Conservation (phyloP, 2,888 invertebrate genomes). For the Slavum lentiscoides region DNA sequence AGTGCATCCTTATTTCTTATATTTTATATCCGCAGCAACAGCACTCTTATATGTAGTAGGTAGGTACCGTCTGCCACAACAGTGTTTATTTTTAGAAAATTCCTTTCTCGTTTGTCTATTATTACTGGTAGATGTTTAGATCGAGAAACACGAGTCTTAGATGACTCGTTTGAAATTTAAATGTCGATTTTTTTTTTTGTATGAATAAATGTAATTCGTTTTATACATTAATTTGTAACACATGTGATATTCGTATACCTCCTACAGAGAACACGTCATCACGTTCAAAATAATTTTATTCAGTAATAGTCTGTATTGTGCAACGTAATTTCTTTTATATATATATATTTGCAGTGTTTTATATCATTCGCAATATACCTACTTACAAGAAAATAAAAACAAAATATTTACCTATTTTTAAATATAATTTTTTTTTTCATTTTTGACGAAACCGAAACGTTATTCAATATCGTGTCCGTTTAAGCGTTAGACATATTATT, state of each 20-base stretch:
- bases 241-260: conserved; percentile 20
- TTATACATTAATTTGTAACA: not conserved
- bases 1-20: not conserved
- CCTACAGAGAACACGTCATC: conserved; percentile 19
- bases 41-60: not conserved
- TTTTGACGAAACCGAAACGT: not conserved
- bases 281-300: not conserved
- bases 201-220: not conserved
- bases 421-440: not conserved
- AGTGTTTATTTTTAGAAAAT: conserved; percentile 34
- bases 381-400: not conserved
- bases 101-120: not conserved
- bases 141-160: not conserved
- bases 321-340: too few relatives aligned
- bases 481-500: not conserved
- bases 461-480: not conserved
- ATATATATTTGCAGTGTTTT: not conserved
- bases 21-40: not conserved
- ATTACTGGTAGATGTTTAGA: not conserved
- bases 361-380: not conserved
- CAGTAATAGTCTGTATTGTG: too few relatives aligned
- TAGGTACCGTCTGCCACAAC: too few relatives aligned
- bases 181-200: not conserved
- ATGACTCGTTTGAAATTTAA: not conserved
- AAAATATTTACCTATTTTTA: not conserved